Conservation (phyloP, 2,113 vertebrate genomes). For the Crotophaga sulcirostris region DNA sequence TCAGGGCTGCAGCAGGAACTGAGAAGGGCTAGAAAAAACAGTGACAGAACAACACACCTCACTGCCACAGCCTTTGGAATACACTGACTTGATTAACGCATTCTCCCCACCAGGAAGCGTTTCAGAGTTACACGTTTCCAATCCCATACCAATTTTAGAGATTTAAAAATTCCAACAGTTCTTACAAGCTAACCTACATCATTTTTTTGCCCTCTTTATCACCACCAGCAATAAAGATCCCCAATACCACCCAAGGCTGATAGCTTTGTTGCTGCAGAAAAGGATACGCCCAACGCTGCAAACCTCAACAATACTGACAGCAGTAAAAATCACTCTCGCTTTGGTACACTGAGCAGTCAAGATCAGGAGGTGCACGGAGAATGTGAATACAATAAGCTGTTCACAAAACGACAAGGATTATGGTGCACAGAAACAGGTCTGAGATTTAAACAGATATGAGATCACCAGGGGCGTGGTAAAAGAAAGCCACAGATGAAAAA, state of each 20-base stretch:
- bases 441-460: background rate
- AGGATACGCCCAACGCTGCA: background rate
- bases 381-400: background rate
- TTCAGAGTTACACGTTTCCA: background rate
- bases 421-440: background rate
- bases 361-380: background rate
- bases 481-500: background rate
- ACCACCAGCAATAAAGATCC: background rate
- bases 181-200: background rate
- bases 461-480: background rate
- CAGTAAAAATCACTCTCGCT: background rate
- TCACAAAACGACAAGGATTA: background rate
- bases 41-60: background rate
- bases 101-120: rapidly evolving
- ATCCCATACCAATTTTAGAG: rapidly evolving
- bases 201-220: background rate
- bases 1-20: background rate
- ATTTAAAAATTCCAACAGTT: background rate
- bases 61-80: background rate
- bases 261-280: background rate
- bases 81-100: rapidly evolving
- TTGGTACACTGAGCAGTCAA: background rate
- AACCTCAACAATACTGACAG: background rate
- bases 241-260: background rate
- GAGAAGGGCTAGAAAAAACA: background rate